A percentile compares a stretch with the other conserved stretches of the same genome.
Evolutionary conservation across 2,888 invertebrate species (phyloP).

Genomic region (Omphaloscelis lunosa): DNA sequence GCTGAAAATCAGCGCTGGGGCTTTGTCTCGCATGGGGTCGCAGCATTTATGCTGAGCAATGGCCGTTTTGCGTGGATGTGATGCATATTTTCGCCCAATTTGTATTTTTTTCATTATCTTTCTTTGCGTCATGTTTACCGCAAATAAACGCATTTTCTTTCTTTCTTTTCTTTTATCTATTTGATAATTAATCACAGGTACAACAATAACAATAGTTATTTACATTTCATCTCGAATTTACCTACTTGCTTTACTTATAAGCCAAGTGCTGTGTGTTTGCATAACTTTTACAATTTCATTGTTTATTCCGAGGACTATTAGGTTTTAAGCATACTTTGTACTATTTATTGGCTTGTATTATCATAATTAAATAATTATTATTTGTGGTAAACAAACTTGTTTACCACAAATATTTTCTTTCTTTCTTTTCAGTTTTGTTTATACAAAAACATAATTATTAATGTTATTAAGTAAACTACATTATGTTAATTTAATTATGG

Average conservation of each 20-base stretch:
- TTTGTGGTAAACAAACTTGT: no score
- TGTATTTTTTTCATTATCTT: no score
- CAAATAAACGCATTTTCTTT: no score
- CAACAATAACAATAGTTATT: conserved; percentile 16
- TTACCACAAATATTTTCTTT: no score
- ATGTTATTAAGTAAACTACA: background rate
- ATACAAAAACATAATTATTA: background rate
- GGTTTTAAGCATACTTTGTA: background rate
- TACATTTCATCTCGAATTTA: conserved; percentile 24
- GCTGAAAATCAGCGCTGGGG: no score
- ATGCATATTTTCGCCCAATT: no score
- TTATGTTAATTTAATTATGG: background rate
- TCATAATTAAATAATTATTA: no score
- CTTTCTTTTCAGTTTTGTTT: background rate
- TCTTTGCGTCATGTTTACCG: no score
- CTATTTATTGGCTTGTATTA: background rate
- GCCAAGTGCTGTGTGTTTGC: background rate
- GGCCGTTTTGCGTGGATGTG: no score
- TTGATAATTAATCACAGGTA: conserved; percentile 14
- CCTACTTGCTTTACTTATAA: background rate
- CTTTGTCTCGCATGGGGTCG: no score
- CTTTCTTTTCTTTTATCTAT: no score
- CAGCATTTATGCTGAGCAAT: no score
- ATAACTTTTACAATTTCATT: background rate
- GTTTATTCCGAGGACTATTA: background rate